These are phyloP conservation scores for Turnix velox DNA, from an alignment of 2,113 vertebrate genomes.

Conservation along the genomic window DNA sequence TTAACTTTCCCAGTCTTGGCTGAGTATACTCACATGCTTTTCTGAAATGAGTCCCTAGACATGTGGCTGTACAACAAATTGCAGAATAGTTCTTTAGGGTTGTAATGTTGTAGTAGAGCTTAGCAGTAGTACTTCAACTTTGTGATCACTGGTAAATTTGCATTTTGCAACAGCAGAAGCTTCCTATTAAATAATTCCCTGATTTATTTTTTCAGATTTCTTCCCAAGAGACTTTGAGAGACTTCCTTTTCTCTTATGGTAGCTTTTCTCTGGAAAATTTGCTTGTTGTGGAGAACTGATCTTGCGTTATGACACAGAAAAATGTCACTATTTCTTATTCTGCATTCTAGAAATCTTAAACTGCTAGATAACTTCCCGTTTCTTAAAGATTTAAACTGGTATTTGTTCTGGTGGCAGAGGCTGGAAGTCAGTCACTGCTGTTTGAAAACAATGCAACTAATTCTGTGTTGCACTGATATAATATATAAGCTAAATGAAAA, in stretches of 20 bases:
- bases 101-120: neutral
- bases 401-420: neutral
- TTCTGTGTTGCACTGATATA: neutral
- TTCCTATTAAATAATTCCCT: neutral
- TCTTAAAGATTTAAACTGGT: neutral
- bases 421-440: neutral
- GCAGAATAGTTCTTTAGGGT: neutral
- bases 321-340: neutral
- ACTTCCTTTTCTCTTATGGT: neutral
- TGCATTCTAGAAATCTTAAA: neutral
- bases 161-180: neutral
- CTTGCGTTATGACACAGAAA: neutral
- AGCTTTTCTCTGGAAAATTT: neutral
- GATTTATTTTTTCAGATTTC: neutral
- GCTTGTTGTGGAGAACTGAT: neutral
- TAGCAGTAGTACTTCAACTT: neutral
- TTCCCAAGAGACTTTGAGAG: neutral
- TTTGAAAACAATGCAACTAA: neutral
- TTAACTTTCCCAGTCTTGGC: neutral
- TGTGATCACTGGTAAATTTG: neutral
- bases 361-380: neutral
- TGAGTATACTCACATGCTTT: neutral
- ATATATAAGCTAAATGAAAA: neutral
- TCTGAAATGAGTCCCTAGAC: neutral
- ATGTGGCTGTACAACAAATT: neutral